Percentiles rank a stretch among this genome's conserved stretches.
Evolutionary conservation across 1,140 invertebrate species (phyloP).

Genomic region (Cotesia glomerata): DNA sequence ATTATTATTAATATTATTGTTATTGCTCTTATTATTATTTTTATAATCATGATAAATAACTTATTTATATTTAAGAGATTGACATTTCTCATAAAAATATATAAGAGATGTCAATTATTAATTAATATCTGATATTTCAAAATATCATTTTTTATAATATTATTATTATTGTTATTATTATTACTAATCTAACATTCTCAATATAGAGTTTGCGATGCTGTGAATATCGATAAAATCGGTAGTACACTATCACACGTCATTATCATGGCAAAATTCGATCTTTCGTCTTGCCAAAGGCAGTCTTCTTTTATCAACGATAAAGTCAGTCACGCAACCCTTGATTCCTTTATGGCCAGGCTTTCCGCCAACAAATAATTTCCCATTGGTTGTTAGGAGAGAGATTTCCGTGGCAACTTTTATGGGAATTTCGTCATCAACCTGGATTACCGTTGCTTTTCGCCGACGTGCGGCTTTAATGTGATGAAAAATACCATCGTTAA

Average conservation of each 20-base stretch:
- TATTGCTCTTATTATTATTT: too few relatives aligned
- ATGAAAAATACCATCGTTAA: slow-evolving; percentile 58
- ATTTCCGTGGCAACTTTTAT: slow-evolving; percentile 50
- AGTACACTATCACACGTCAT: slow-evolving; percentile 60
- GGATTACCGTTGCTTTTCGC: slow-evolving; percentile 65
- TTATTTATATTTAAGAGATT: background rate
- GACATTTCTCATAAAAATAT: background rate
- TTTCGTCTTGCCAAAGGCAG: slow-evolving; percentile 58
- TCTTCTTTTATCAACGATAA: slow-evolving; percentile 65
- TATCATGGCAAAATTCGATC: slow-evolving; percentile 63
- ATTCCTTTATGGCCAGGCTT: slow-evolving; percentile 68
- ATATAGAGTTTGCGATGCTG: background rate
- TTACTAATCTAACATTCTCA: too few relatives aligned
- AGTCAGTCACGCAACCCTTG: slow-evolving; percentile 69
- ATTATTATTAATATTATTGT: too few relatives aligned
- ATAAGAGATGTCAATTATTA: too few relatives aligned
- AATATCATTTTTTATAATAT: too few relatives aligned
- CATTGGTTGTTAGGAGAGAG: slow-evolving; percentile 55
- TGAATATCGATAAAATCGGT: slow-evolving; percentile 25
- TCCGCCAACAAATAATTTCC: slow-evolving; percentile 59
- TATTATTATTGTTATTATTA: too few relatives aligned
- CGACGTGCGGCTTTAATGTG: slow-evolving; percentile 55
- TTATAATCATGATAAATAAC: too few relatives aligned
- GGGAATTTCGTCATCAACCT: slow-evolving; percentile 63
- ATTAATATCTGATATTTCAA: too few relatives aligned